Base-by-base conservation (phyloP, 1,140 invertebrate genomes). In the Macrocentrus cingulum region DNA sequence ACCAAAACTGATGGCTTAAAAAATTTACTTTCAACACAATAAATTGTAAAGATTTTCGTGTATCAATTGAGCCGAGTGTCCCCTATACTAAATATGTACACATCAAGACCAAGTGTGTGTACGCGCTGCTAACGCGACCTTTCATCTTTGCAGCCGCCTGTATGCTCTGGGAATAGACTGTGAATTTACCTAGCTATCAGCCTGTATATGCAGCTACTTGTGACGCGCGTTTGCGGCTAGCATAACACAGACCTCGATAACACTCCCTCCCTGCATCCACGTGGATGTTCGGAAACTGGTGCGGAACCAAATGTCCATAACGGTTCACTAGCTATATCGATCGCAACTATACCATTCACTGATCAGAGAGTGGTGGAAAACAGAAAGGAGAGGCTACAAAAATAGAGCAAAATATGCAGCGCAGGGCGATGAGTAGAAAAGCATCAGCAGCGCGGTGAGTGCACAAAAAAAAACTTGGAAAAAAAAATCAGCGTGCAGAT, bases 281-380 rank as follows among this genome's bases (percentile, higher is more conserved):
- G 36, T 20, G 6, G 49, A 37, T 34, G 16, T 51, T 37, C 49
- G 25, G 32, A 51, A 51, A 51, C 49, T 51, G 15, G 49, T 51
- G 25, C 49, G 34, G 16, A 36, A 37, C 32, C 32, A n/a, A 51
- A 51, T 51, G 49, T 36, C 18, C 49, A 51, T 51, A 51, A 51
- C 19, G 32, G 49, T 34, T 32, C n/a, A 37, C 32, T 37, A 16
- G 25, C 34, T 36, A 15, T 51, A 51, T 51, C 25, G 49, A 51
- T 51, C 49, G 29, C 18, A 11, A 36, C 32, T 29, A n/a, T n/a
- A n/a, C n/a, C 49, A 36, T 15, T 8, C 7, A 51, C 32, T 16
- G 15, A 16, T 36, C 32, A 15, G 15, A n/a, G n/a, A 32, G 8
- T 36, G 5, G 25, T 18, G 25, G 25, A 9, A 29, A 29, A 29